A percentile compares a stretch with the other conserved stretches of the same genome.
Evolutionary conservation across 1,140 invertebrate species (phyloP).

Genomic region (Myzus persicae): DNA sequence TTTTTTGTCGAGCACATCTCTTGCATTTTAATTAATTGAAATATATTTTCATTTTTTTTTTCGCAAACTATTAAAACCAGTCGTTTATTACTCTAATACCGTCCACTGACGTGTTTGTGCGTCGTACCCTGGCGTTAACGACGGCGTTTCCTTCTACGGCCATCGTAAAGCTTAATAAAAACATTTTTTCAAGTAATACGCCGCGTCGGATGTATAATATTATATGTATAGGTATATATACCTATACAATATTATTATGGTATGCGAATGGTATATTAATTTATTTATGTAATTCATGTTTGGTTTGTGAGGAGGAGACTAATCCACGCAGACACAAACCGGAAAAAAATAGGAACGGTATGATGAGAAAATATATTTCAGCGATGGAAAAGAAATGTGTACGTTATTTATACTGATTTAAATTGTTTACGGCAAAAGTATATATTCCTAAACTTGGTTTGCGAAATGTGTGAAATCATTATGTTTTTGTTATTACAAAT

Average conservation of each 20-base stretch:
- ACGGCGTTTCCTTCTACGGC: not conserved
- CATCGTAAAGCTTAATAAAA: constrained; percentile 3
- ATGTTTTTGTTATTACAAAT: too few species aligned
- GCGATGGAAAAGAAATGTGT: not conserved
- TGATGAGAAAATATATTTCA: not conserved
- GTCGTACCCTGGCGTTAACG: not conserved
- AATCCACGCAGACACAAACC: not conserved
- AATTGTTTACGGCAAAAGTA: not conserved
- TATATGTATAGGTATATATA: too few species aligned
- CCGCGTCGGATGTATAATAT: not conserved
- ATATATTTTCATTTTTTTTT: not conserved
- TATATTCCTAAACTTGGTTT: not conserved
- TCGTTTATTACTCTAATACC: constrained; percentile 3
- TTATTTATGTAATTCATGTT: not conserved
- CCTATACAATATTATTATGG: not conserved
- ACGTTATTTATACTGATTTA: not conserved
- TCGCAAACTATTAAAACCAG: not conserved
- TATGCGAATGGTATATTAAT: not conserved
- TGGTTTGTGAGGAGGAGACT: not conserved
- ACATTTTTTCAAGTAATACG: not conserved
- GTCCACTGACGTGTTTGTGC: not conserved
- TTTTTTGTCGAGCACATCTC: not conserved
- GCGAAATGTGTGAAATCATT: too few species aligned
- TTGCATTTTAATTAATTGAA: constrained; percentile 7
- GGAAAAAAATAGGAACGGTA: not conserved